Evolutionary conservation across 2,113 vertebrate genomes (phyloP), one percentile per base, ranked within the genome.

Genomic region (Rhynchomys soricoides): DNA sequence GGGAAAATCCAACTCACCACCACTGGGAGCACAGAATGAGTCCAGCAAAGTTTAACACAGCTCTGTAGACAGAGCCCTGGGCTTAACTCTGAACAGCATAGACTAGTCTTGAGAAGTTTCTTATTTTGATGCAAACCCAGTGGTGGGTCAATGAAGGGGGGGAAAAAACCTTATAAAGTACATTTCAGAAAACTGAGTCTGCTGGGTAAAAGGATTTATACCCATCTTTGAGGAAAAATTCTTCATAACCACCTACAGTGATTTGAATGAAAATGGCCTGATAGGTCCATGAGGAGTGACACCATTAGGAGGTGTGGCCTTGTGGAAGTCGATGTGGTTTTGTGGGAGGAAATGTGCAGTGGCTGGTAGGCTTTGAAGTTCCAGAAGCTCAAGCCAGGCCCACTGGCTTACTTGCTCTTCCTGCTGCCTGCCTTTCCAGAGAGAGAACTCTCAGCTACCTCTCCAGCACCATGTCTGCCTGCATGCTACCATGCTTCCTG

Each of bases 141-240:
- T 9, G 55, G 22, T 73, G 26, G 21, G 52, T 45, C 22, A 86
- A 52, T 75, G 40, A 81, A 82, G 55, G 21, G n/a, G 31, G 11
- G 57, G 29, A 37, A 48, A 55, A 92, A 64, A 19, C 16, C 24
- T 45, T 86, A 64, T 82, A 75, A 95, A 94, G 43, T 73, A 62
- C 2, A 91, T 79, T 71, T 78, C 62, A 78, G 62, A 45, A 88
- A 79, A 91, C 12, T 8, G 31, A 92, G 29, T 45, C 75, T 78
- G 13, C 43, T 55, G 59, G 62, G 86, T 71, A 79, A 37, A 48
- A 79, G 29, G 17, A 29, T 88, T 15, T 86, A 68, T 29, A 11
- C n/a, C 4, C 6, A 77, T 93, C 96, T 95, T 96, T 71, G 74
- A 90, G 82, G 21, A 70, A 96, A 93, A 91, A 90, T 81, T 91